Evolutionary conservation across 2,113 vertebrate genomes (phyloP).

Genomic region (Phylloscopus whistleri): DNA sequence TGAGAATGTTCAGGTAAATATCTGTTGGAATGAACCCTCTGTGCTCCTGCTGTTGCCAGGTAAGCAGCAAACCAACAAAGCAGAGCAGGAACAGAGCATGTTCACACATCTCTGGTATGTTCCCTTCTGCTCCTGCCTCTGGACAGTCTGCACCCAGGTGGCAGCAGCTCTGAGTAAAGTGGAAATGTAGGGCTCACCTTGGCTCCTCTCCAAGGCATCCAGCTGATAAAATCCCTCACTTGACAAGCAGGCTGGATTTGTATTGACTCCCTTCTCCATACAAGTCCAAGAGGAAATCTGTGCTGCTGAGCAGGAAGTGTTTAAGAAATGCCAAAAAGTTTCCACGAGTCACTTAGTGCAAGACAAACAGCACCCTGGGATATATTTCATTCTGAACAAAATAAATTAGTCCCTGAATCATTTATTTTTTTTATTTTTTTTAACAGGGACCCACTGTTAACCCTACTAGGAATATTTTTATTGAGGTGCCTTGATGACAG

Average conservation of each 20-base stretch:
- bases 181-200: neutral
- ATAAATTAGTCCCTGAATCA: neutral
- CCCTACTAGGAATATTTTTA: neutral
- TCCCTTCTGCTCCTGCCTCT: neutral
- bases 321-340: neutral
- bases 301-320: neutral
- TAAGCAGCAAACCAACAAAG: neutral
- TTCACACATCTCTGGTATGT: neutral
- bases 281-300: neutral
- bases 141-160: neutral
- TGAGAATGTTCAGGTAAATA: neutral
- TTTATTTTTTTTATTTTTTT: neutral
- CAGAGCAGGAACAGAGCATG: neutral
- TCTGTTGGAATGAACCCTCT: neutral
- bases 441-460: neutral
- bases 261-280: neutral
- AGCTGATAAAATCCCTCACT: neutral
- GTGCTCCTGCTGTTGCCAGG: neutral
- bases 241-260: neutral
- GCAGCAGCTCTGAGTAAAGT: neutral
- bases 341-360: neutral
- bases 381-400: neutral
- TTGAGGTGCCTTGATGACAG: neutral
- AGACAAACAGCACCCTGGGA: accelerated
- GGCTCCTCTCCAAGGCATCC: neutral